phyloP scores from a whole-genome alignment of 2,888 invertebrate genomes.

The Lypha dubia region DNA sequence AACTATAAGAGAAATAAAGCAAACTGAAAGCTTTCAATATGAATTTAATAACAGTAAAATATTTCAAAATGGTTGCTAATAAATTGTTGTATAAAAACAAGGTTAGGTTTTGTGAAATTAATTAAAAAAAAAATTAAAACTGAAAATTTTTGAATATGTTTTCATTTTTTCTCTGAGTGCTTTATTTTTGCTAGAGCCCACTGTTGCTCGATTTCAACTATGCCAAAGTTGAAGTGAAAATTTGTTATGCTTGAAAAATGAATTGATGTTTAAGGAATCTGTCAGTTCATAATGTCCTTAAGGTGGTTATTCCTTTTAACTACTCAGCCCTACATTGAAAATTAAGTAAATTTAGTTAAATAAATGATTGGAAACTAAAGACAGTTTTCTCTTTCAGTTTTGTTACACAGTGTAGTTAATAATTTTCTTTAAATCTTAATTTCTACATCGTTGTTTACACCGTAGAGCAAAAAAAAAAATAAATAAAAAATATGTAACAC shows the following conservation, averaged over 20 bases:
- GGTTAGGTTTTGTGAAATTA: background rate
- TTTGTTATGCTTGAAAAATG: conserved; percentile 60
- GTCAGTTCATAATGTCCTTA: conserved; percentile 64
- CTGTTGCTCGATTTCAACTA: conserved; percentile 18
- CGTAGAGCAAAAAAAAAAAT: too few relatives aligned
- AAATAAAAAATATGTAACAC: too few relatives aligned
- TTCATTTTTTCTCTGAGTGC: background rate
- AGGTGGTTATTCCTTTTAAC: conserved; percentile 35
- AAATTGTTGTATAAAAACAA: background rate
- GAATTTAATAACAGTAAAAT: background rate
- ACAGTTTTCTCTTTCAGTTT: too few relatives aligned
- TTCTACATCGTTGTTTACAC: too few relatives aligned
- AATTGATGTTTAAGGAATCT: conserved; percentile 65
- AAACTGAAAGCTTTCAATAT: background rate
- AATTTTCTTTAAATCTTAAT: too few relatives aligned
- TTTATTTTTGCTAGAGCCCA: background rate
- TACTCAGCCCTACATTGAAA: background rate
- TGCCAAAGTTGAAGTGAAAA: conserved; percentile 36
- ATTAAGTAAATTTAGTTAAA: background rate
- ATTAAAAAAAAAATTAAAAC: background rate
- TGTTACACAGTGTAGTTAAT: too few relatives aligned
- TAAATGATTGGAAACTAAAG: background rate
- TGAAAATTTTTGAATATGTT: background rate
- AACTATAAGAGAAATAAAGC: conserved; percentile 20
- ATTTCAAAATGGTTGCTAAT: background rate